Evolutionary conservation across 2,888 invertebrate species (phyloP).

Genomic region (Flabesymbios commensalis): DNA sequence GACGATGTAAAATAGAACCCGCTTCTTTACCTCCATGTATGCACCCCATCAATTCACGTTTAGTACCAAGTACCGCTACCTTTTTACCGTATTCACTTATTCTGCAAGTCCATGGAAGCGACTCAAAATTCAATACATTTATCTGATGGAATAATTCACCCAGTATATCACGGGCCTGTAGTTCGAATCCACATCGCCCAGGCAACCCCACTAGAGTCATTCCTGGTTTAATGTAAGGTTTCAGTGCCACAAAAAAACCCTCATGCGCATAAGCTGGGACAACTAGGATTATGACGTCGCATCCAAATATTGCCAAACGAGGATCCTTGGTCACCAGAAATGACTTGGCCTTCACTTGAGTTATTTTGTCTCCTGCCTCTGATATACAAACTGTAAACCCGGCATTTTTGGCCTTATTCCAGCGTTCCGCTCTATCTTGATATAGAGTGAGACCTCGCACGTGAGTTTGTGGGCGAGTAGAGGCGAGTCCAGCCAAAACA

Average conservation of each 20-base stretch:
- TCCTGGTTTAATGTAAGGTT: conserved; percentile 38
- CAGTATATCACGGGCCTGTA: conserved; percentile 40
- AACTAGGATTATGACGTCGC: conserved; percentile 41
- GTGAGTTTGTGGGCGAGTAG: conserved; percentile 35
- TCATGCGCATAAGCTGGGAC: conserved; percentile 51
- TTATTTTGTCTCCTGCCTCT: neutral
- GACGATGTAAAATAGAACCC: conserved; percentile 1
- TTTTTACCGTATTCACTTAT: conserved; percentile 42
- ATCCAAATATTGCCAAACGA: conserved; percentile 35
- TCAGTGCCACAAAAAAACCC: conserved; percentile 41
- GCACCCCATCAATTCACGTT: conserved; percentile 16
- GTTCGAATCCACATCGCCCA: conserved; percentile 46
- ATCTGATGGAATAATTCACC: conserved; percentile 23
- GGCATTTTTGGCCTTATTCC: conserved; percentile 6
- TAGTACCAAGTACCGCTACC: conserved; percentile 30
- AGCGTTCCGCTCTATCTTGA: conserved; percentile 43
- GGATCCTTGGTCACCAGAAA: conserved; percentile 38
- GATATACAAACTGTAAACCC: conserved; percentile 7
- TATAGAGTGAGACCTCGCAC: conserved; percentile 42
- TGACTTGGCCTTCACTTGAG: conserved; percentile 15
- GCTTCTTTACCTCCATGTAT: conserved; percentile 3
- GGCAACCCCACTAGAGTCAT: conserved; percentile 44
- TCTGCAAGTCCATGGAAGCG: conserved; percentile 45
- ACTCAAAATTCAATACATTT: conserved; percentile 44
- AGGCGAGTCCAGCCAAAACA: conserved; percentile 40